phyloP scores from a whole-genome alignment of 2,113 vertebrate genomes.

The Notarius lentiginosus region DNA sequence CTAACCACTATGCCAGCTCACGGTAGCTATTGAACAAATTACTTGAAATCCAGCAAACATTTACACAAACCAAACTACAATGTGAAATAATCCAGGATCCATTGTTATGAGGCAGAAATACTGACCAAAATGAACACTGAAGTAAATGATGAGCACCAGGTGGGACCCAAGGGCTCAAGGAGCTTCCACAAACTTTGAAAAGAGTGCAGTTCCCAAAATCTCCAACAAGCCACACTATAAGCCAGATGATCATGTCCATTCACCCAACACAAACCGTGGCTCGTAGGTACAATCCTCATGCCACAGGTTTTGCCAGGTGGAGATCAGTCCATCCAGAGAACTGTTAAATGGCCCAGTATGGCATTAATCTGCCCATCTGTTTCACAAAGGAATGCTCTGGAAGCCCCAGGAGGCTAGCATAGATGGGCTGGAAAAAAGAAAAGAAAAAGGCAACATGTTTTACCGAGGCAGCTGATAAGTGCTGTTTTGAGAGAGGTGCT shows the following conservation, averaged over 20 bases:
- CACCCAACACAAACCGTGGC: constrained; percentile 50
- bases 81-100: constrained; percentile 30
- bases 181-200: constrained; percentile 58
- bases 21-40: neutral
- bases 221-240: constrained; percentile 62
- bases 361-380: constrained; percentile 67
- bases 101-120: constrained; percentile 62
- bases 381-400: constrained; percentile 62
- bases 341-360: constrained; percentile 64
- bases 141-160: constrained; percentile 57
- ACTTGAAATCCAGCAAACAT: neutral
- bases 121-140: constrained; percentile 60
- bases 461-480: constrained; percentile 68
- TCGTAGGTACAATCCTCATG: constrained; percentile 48
- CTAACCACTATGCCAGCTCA: too few species aligned
- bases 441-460: constrained; percentile 52
- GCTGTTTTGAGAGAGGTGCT: constrained; percentile 54
- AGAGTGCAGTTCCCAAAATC: constrained; percentile 59
- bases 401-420: constrained; percentile 44
- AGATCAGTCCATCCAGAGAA: constrained; percentile 70
- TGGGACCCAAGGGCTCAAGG: constrained; percentile 45
- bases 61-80: neutral
- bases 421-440: constrained; percentile 50
- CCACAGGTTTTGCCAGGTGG: constrained; percentile 60
- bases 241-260: neutral